These are phyloP conservation scores for Saxicola maurus DNA, from an alignment of 2,797 vertebrate genomes.

Conservation along the genomic window DNA sequence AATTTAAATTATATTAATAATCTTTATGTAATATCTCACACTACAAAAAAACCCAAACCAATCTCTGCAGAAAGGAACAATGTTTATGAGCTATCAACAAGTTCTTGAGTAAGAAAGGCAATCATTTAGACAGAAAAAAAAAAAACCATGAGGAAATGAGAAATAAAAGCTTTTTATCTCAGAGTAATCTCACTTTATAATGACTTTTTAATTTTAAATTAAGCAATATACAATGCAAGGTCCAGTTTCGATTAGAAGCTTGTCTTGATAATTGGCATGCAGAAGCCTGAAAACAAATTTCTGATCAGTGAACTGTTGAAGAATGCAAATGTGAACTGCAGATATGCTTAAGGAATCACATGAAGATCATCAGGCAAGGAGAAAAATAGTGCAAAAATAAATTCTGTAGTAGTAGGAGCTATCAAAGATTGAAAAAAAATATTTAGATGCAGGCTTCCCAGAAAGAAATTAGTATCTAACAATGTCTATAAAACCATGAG, in stretches of 20 bases:
- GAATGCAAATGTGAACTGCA: slow-evolving; percentile 74
- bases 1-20: slow-evolving; percentile 22
- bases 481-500: not conserved
- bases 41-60: not conserved
- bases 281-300: slow-evolving; percentile 83
- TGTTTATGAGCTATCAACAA: slow-evolving; percentile 18
- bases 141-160: not conserved
- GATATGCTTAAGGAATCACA: slow-evolving; percentile 44
- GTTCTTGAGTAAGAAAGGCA: not conserved
- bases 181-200: slow-evolving; percentile 56
- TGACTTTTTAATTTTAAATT: slow-evolving; percentile 66
- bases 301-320: slow-evolving; percentile 84
- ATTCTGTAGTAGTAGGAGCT: not conserved
- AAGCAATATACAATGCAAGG: slow-evolving; percentile 21
- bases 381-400: not conserved
- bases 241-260: slow-evolving; percentile 77
- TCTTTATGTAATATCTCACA: not conserved
- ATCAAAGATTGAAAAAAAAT: not conserved
- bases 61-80: slow-evolving; percentile 35
- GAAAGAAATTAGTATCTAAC: not conserved
- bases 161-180: slow-evolving; percentile 37
- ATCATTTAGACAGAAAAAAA: not conserved
- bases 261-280: slow-evolving; percentile 83
- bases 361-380: not conserved
- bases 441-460: not conserved